phyloP scores from a whole-genome alignment of 2,113 vertebrate species.

The Murina feae region DNA sequence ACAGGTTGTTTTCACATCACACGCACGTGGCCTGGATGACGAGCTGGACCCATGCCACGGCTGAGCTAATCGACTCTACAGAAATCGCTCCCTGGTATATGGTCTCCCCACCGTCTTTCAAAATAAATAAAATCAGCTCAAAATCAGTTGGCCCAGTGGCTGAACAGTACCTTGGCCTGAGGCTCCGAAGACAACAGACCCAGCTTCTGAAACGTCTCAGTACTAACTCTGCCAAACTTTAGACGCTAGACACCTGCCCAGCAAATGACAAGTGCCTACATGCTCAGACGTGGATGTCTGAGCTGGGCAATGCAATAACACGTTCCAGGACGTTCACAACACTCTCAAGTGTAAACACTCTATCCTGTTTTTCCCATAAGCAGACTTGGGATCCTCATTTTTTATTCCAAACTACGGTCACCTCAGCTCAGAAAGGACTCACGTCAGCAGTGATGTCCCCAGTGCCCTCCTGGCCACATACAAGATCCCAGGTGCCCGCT shows the following conservation, averaged over 20 bases:
- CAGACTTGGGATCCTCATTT: background rate
- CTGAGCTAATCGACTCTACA: background rate
- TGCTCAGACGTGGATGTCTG: background rate
- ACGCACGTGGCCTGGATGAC: background rate
- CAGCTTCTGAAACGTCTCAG: background rate
- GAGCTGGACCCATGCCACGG: background rate
- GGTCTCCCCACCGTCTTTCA: background rate
- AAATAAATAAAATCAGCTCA: background rate
- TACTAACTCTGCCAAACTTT: background rate
- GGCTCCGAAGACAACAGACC: background rate
- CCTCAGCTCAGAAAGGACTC: background rate
- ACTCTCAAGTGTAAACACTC: background rate
- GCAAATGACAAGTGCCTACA: background rate
- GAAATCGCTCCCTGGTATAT: background rate
- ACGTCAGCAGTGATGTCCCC: background rate
- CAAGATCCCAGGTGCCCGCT: background rate
- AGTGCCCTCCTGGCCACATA: background rate
- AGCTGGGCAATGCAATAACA: background rate
- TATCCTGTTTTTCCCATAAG: background rate
- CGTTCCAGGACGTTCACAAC: background rate
- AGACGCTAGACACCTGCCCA: background rate
- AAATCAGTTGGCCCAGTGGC: background rate
- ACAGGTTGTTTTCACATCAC: constrained; percentile 44
- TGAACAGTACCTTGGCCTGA: background rate
- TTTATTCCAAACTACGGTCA: background rate